phyloP scores from a whole-genome alignment of 2,797 vertebrate species.

The Cyclura pinguis region DNA sequence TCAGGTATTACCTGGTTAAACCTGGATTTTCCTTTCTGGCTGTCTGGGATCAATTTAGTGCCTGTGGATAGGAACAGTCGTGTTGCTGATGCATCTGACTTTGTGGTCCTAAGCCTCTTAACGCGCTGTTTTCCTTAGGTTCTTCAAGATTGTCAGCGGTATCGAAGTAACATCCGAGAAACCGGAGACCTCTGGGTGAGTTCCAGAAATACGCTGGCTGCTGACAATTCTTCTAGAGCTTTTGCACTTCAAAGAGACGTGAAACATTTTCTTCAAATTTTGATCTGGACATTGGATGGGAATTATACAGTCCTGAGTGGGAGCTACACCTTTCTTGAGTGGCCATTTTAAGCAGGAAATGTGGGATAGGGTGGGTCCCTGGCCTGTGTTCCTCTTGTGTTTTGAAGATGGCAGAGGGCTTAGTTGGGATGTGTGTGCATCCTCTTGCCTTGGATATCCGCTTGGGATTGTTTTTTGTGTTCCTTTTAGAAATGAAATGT shows the following conservation, averaged over 20 bases:
- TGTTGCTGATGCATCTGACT: neutral
- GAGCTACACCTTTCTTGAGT: neutral
- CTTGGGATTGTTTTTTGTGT: neutral
- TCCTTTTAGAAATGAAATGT: neutral
- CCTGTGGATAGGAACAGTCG: neutral
- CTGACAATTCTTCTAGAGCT: neutral
- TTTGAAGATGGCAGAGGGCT: neutral
- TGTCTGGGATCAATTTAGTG: neutral
- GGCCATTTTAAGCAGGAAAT: neutral
- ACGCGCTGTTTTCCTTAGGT: slow-evolving; percentile 80
- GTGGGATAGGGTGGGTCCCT: neutral
- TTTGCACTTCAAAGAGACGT: neutral
- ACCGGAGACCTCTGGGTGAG: slow-evolving; percentile 92
- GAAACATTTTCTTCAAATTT: no score
- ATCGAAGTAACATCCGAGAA: slow-evolving; percentile 91
- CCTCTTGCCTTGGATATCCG: neutral
- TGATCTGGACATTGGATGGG: neutral
- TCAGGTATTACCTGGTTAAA: neutral
- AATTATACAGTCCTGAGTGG: neutral
- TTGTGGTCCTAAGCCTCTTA: neutral
- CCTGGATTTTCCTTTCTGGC: no score
- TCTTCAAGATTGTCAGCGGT: slow-evolving; percentile 96
- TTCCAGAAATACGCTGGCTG: neutral
- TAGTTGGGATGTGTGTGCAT: neutral
- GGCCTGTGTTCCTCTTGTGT: neutral